Evolutionary conservation across 2,888 invertebrate genomes (phyloP), one percentile per base, ranked within the genome.

Genomic region (Rhagonycha lutea): DNA sequence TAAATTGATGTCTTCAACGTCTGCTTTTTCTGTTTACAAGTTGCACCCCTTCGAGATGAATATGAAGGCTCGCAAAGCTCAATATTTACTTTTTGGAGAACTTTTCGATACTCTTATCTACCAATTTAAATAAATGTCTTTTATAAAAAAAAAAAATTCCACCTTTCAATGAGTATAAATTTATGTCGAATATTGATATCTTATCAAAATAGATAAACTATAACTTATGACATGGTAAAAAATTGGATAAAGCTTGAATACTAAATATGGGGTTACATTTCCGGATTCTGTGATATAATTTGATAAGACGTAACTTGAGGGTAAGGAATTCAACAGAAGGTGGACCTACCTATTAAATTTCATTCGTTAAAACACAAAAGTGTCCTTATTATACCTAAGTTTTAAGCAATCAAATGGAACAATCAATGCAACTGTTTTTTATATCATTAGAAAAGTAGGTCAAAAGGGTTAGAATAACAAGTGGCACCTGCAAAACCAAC

Each of bases 401-500:
- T 47, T n/a, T 7, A n/a, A n/a, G 47, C 8, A 47, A 72, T 77
- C 74, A 67, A 72, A 74, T 75, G 74, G 70, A 75, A 71, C 75
- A 77, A 77, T 77, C 77, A 73, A 69, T 77, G 77, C 77, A 77
- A 77, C 74, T 74, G 74, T 74, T 77, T 77, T 75, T 75, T 77
- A 74, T 75, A 75, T 75, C 75, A 73, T 77, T 77, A 77, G 75
- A 77, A 70, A 77, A 77, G 72, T 75, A 73, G 75, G 77, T 72
- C 77, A 72, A 77, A 77, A 80, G 80, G 79, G 80, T 80, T 80
- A 79, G 79, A 79, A 79, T 79, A 80, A 80, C 78, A 78, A 79
- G 77, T 79, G 77, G 80, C 80, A 80, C 80, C 80, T 80, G 80
- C 79, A 77, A 80, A 79, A 79, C 80, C 79, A 77, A 78, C 80